These are phyloP conservation scores for Creontiades dilutus DNA, from an alignment of 2,888 invertebrate genomes.

Conservation along the genomic window DNA sequence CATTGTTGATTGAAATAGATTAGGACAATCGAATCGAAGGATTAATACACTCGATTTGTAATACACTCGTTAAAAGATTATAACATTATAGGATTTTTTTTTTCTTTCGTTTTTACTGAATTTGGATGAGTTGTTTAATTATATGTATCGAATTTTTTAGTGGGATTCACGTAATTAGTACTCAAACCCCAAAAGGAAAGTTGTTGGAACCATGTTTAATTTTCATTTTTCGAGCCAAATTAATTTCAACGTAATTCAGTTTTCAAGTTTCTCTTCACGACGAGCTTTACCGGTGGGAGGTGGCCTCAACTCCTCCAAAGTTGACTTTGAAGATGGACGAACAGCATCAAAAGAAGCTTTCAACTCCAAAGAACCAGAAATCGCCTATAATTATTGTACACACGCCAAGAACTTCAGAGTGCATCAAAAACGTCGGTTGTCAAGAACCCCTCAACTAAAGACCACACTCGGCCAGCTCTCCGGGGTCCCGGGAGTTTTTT, in stretches of 20 bases:
- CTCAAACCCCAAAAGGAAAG: not conserved
- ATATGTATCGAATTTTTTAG: no score
- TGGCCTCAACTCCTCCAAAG: not conserved
- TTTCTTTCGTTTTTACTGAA: no score
- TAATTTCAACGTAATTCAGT: not conserved
- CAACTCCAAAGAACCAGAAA: conserved; percentile 35
- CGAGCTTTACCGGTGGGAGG: not conserved
- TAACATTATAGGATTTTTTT: no score
- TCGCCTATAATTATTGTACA: conserved; percentile 50
- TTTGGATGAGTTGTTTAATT: no score
- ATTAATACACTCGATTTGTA: no score
- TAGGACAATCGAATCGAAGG: no score
- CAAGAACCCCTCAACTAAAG: conserved; percentile 16
- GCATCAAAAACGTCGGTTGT: conserved; percentile 48
- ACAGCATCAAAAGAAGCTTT: conserved; percentile 29
- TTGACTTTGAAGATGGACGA: conserved; percentile 2
- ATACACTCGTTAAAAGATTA: no score
- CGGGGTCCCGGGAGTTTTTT: conserved; percentile 9
- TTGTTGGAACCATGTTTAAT: not conserved
- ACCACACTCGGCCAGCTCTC: conserved; percentile 8
- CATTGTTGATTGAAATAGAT: no score
- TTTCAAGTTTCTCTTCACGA: not conserved
- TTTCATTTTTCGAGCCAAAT: not conserved
- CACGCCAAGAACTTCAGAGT: conserved; percentile 39
- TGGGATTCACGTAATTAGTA: no score